Evolutionary conservation across 2,797 vertebrate genomes (phyloP).

Genomic region (Linurgus olivaceus): DNA sequence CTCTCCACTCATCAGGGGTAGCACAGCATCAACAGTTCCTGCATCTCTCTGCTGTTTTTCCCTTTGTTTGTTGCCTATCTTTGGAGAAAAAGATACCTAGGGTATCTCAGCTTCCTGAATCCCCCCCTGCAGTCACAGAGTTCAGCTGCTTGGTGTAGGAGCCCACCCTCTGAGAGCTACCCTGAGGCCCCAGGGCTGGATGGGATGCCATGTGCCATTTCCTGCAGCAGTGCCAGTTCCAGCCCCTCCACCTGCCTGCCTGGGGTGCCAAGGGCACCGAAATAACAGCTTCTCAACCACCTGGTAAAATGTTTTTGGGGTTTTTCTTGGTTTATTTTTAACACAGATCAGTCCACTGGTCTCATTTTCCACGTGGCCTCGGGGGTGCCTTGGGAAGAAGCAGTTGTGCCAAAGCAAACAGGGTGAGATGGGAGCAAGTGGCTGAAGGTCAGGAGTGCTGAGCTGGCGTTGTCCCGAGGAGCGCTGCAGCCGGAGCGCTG

Average conservation of each 20-base stretch:
- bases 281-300: background rate
- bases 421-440: background rate
- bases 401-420: background rate
- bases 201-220: background rate
- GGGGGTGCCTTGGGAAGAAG: background rate
- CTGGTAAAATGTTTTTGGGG: background rate
- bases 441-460: background rate
- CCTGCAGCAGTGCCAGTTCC: background rate
- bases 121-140: fast-evolving
- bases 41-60: background rate
- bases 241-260: background rate
- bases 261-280: background rate
- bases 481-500: fast-evolving
- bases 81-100: background rate
- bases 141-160: background rate
- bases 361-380: background rate
- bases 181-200: fast-evolving
- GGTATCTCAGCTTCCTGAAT: background rate
- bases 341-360: background rate
- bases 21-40: background rate
- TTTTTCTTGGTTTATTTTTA: background rate
- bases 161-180: background rate
- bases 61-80: background rate
- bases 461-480: fast-evolving
- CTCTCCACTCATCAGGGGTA: background rate